These are phyloP conservation scores for Callitettix versicolor DNA, from an alignment of 1,140 invertebrate genomes.

Conservation along the genomic window DNA sequence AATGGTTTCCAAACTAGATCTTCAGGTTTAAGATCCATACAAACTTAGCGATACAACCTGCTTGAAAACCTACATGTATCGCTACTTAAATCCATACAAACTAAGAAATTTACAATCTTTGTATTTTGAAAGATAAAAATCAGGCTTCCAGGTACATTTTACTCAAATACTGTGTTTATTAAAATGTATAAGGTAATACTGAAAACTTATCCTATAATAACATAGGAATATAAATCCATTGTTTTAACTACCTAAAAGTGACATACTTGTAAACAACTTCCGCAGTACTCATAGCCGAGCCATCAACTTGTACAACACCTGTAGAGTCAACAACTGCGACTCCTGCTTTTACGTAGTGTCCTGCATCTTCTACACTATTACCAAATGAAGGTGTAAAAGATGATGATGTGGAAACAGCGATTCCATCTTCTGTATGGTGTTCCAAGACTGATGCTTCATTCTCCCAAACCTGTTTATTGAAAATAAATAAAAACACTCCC, in stretches of 20 bases:
- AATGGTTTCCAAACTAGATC: no score
- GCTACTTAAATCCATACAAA: no score
- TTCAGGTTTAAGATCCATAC: no score
- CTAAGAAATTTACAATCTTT: no score
- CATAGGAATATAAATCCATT: not conserved
- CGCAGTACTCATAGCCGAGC: constrained; percentile 1
- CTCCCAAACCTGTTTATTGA: constrained; percentile 49
- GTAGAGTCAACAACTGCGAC: not conserved
- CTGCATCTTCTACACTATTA: constrained; percentile 18
- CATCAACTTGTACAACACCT: not conserved
- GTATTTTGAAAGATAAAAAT: no score
- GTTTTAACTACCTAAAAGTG: not conserved
- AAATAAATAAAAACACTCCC: not conserved
- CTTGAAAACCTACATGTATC: no score
- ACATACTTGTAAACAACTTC: constrained; percentile 19
- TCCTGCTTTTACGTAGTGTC: constrained; percentile 6
- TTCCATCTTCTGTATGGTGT: constrained; percentile 43
- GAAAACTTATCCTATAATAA: no score
- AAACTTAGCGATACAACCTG: no score
- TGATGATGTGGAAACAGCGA: constrained; percentile 35
- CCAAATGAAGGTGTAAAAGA: constrained; percentile 28
- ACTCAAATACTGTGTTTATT: no score
- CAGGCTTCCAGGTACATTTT: no score
- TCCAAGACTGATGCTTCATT: constrained; percentile 55
- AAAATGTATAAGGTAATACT: no score